Percentiles rank a stretch among this genome's conserved stretches.
Conservation (phyloP, 2,888 invertebrate genomes). For the Vannuccia rotundouncinata region DNA sequence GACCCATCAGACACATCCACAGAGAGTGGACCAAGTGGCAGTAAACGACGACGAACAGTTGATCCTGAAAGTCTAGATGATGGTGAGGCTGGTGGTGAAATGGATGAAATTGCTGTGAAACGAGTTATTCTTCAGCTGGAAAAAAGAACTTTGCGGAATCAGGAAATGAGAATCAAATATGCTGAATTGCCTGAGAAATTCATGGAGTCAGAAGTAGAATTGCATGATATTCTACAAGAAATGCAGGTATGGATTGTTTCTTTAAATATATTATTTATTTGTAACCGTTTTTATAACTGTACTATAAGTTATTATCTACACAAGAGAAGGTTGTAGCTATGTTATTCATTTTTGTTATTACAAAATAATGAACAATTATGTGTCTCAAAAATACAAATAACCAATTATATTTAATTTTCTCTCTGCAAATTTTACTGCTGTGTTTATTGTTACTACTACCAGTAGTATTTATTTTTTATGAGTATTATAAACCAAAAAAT, state of each 20-base stretch:
- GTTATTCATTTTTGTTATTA: too few species aligned
- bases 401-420: too few species aligned
- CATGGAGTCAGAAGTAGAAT: conserved; percentile 89
- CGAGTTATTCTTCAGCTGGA: conserved; percentile 77
- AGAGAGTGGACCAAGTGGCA: not conserved
- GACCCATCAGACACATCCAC: not conserved
- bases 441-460: too few species aligned
- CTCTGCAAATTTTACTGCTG: too few species aligned
- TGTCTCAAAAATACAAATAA: too few species aligned
- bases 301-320: too few species aligned
- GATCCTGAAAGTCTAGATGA: not conserved
- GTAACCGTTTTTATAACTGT: too few species aligned
- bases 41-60: not conserved
- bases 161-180: conserved; percentile 96
- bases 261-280: too few species aligned
- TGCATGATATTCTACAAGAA: conserved; percentile 78
- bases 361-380: too few species aligned
- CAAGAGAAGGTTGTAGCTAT: too few species aligned
- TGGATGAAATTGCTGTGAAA: conserved; percentile 30
- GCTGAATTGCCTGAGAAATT: conserved; percentile 93
- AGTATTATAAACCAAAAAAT: too few species aligned
- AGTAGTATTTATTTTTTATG: too few species aligned
- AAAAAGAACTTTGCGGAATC: conserved; percentile 82
- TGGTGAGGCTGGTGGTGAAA: conserved; percentile 9
- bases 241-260: conserved; percentile 64